phyloP scores from a whole-genome alignment of 2,797 vertebrate species.

The Esox masquinongy region DNA sequence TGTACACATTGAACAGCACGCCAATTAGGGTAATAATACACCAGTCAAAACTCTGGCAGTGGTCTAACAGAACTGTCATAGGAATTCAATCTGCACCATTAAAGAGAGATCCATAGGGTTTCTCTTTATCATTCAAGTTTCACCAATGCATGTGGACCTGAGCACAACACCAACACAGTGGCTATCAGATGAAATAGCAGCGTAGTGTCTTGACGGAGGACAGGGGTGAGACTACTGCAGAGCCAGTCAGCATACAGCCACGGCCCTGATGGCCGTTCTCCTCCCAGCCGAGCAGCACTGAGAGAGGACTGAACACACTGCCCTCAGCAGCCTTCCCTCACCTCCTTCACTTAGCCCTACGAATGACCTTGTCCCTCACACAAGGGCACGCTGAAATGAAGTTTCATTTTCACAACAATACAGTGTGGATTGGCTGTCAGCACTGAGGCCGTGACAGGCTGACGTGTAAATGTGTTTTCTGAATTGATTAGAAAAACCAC shows the following conservation, averaged over 20 bases:
- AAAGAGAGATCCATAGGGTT: neutral
- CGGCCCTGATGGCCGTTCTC: conserved; percentile 19
- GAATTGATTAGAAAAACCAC: conserved; percentile 32
- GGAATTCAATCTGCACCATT: neutral
- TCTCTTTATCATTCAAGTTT: neutral
- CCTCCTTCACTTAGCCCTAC: conserved; percentile 40
- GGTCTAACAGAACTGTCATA: neutral
- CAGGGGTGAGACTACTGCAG: neutral
- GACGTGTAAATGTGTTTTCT: conserved; percentile 20
- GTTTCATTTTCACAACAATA: conserved; percentile 56
- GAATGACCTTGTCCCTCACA: conserved; percentile 52
- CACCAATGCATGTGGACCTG: neutral
- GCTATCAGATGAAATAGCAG: neutral
- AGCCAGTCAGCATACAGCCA: neutral
- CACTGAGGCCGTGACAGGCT: conserved; percentile 29
- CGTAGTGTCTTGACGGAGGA: neutral
- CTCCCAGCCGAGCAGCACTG: conserved; percentile 30
- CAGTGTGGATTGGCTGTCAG: conserved; percentile 44
- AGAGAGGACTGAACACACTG: neutral
- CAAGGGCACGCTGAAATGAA: conserved; percentile 44
- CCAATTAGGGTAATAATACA: neutral
- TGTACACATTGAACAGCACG: neutral
- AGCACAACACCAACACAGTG: neutral
- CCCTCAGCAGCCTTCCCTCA: conserved; percentile 28
- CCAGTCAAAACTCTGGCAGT: neutral